A percentile compares a stretch with the other conserved stretches of the same genome.
Conservation (phyloP, 1,140 invertebrate genomes). For the Sogatella furcifera region DNA sequence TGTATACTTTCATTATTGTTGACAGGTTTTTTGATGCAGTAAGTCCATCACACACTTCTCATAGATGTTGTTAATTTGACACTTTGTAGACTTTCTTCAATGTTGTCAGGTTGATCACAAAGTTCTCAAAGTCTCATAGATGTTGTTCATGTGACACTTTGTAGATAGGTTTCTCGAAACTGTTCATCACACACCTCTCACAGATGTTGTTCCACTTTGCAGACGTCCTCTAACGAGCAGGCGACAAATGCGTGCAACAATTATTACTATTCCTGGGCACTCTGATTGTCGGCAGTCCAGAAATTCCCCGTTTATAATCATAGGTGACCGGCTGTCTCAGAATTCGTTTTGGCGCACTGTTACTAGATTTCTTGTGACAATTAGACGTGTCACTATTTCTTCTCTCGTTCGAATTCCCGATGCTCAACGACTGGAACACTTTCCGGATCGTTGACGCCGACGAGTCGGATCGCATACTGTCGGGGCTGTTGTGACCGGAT, state of each 20-base stretch:
- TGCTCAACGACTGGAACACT: constrained; percentile 6
- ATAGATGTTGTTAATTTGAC: no score
- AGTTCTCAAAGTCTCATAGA: no score
- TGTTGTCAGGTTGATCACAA: no score
- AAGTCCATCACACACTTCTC: no score
- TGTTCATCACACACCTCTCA: no score
- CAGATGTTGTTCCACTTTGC: neutral
- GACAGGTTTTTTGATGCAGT: no score
- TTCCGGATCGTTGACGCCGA: neutral
- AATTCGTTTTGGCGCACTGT: constrained; percentile 42
- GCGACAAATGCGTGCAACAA: neutral
- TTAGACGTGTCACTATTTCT: constrained; percentile 14
- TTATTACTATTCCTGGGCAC: constrained; percentile 44
- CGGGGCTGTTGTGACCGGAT: constrained; percentile 8
- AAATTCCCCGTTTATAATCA: constrained; percentile 64
- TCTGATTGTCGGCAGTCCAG: constrained; percentile 64
- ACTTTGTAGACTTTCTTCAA: neutral
- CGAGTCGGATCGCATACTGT: neutral
- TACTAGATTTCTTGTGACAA: neutral
- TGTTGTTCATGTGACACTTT: no score
- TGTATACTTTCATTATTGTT: neutral
- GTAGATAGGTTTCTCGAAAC: no score
- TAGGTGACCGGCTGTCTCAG: constrained; percentile 61
- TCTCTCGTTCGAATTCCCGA: constrained; percentile 4
- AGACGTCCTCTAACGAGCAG: neutral